Conservation (phyloP, 2,113 vertebrate genomes). For the Eptesicus fuscus region DNA sequence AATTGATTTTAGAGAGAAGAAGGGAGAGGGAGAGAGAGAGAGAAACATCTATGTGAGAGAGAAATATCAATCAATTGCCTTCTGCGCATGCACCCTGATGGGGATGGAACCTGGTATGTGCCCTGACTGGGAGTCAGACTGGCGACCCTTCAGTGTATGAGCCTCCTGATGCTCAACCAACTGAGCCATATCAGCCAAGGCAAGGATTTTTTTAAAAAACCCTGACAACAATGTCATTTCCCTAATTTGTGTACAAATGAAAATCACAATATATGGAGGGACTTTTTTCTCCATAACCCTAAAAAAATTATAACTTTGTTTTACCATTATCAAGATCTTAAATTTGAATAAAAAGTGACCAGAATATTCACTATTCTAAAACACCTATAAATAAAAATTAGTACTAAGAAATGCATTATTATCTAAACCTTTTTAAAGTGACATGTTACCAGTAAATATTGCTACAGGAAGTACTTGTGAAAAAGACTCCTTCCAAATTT, state of each 20-base stretch:
- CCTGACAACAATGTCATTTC: slow-evolving; percentile 22
- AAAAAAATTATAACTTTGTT: neutral
- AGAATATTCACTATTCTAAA: slow-evolving; percentile 30
- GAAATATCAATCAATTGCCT: neutral
- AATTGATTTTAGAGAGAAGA: neutral
- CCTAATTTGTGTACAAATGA: neutral
- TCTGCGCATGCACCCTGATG: neutral
- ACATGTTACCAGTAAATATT: slow-evolving; percentile 4
- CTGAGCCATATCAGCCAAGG: neutral
- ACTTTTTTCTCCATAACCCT: neutral
- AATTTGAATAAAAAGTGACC: slow-evolving; percentile 5
- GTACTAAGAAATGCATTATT: slow-evolving; percentile 21
- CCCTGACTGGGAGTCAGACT: neutral
- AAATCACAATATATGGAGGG: neutral
- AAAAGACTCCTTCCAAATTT: neutral
- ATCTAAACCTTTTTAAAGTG: slow-evolving; percentile 42
- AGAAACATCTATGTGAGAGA: neutral
- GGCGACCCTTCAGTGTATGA: neutral
- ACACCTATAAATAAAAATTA: neutral
- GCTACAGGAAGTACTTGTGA: neutral
- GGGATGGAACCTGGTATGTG: neutral
- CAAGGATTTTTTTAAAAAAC: neutral
- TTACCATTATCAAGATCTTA: slow-evolving; percentile 15
- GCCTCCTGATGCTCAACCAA: neutral
- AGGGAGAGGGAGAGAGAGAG: too few relatives aligned